Evolutionary conservation across 2,888 invertebrate species (phyloP).

Genomic region (Melanargia galathea): DNA sequence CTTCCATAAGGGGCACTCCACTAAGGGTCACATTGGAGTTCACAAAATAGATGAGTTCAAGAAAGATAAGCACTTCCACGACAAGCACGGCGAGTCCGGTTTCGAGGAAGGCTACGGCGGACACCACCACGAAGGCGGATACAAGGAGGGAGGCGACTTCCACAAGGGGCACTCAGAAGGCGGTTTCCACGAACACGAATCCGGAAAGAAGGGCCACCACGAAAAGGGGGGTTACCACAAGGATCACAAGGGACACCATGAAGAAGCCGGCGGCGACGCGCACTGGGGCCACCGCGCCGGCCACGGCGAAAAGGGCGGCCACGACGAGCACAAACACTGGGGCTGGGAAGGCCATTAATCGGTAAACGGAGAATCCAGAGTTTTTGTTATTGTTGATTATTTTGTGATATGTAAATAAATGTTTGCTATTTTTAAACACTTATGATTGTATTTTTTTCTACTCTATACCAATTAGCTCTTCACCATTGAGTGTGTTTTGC

Average conservation of each 20-base stretch:
- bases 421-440: slow-evolving; percentile 31
- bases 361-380: slow-evolving; percentile 30
- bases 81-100: slow-evolving; percentile 91
- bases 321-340: slow-evolving; percentile 90
- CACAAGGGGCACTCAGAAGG: slow-evolving; percentile 90
- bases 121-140: slow-evolving; percentile 88
- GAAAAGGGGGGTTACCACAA: slow-evolving; percentile 90
- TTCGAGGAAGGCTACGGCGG: slow-evolving; percentile 91
- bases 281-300: slow-evolving; percentile 87
- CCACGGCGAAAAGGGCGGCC: slow-evolving; percentile 89
- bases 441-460: slow-evolving; percentile 12
- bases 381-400: slow-evolving; percentile 43
- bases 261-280: slow-evolving; percentile 87
- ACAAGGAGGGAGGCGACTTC: slow-evolving; percentile 90
- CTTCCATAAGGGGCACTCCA: slow-evolving; percentile 91
- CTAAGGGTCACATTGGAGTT: slow-evolving; percentile 91
- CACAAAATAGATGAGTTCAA: slow-evolving; percentile 93
- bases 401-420: slow-evolving; percentile 43
- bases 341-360: slow-evolving; percentile 81
- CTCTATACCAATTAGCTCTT: neutral
- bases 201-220: slow-evolving; percentile 89
- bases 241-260: slow-evolving; percentile 89
- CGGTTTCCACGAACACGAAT: slow-evolving; percentile 88
- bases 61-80: slow-evolving; percentile 93
- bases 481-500: no score